Evolutionary conservation across 2,797 vertebrate genomes (phyloP).

Genomic region (Morus bassanus): DNA sequence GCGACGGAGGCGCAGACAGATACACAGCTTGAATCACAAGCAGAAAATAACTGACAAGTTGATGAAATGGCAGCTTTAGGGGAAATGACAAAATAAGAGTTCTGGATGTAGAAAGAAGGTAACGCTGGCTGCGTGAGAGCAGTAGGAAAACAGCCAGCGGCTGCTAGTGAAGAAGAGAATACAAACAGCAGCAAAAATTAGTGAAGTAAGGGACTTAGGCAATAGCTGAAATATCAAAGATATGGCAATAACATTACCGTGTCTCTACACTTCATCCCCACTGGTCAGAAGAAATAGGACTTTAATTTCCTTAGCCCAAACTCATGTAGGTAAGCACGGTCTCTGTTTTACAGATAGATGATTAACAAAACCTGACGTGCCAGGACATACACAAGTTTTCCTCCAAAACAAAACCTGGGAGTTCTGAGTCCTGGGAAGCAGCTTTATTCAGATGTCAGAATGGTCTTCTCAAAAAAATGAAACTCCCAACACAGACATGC

Average conservation of each 20-base stretch:
- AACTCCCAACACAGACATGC: background rate
- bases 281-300: background rate
- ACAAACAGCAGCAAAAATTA: background rate
- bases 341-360: background rate
- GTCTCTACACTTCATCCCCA: background rate
- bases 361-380: background rate
- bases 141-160: background rate
- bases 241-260: rapidly evolving
- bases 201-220: background rate
- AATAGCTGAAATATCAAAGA: background rate
- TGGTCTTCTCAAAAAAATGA: rapidly evolving
- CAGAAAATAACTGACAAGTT: conserved; percentile 26
- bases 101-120: background rate
- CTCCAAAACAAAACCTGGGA: background rate
- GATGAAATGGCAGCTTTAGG: conserved; percentile 29
- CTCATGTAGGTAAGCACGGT: rapidly evolving
- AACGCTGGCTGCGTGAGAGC: background rate
- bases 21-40: conserved; percentile 36
- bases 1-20: background rate
- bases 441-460: background rate
- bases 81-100: background rate
- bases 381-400: background rate
- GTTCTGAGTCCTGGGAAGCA: background rate
- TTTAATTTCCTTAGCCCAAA: background rate
- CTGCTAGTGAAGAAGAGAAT: background rate